Evolutionary conservation across 2,888 invertebrate species (phyloP), one percentile per base, ranked within the genome.

Genomic region (Anorthoa munda): DNA sequence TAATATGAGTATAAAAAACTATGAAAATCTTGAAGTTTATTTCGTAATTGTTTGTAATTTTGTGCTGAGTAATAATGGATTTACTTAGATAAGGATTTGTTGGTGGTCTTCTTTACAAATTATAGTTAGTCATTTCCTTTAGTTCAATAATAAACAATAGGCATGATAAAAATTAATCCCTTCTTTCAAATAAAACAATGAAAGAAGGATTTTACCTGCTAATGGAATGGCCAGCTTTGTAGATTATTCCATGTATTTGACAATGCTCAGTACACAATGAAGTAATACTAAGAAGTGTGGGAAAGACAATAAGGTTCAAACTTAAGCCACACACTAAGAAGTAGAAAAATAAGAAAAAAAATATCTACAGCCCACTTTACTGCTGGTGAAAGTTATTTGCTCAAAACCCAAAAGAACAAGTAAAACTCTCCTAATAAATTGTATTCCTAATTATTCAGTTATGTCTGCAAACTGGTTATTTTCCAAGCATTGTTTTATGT

Each of bases 361-460:
- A 63, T 53, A 63, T 15, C 51, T 63, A 59, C 55, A 77, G 59
- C 66, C 73, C 55, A 81, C 77, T 69, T 80, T 53, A 65, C 55
- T 66, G 46, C 12, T 31, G 67, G 79, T 82, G 80, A 82, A 72
- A 79, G 81, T 70, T 75, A 71, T 75, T 67, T 78, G 73, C 73
- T 60, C 61, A 78, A 69, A 81, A 63, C 59, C 53, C 64, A 77
- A 69, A 77, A 77, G 66, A 80, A 51, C 23, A 66, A 80, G 65
- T 64, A 60, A 56, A 66, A 48, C 70, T 64, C 31, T 59, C 23
- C 51, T 59, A 55, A 48, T 69, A 73, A 72, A 81, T 72, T 72
- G 23, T 59, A 64, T 66, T 79, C 51, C 18, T 70, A 79, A 78
- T 77, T 77, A 72, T 45, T 60, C 13, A 64, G 71, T 59, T 51